Base-by-base conservation (phyloP, 1,140 invertebrate genomes). In the Tribolium castaneum region DNA sequence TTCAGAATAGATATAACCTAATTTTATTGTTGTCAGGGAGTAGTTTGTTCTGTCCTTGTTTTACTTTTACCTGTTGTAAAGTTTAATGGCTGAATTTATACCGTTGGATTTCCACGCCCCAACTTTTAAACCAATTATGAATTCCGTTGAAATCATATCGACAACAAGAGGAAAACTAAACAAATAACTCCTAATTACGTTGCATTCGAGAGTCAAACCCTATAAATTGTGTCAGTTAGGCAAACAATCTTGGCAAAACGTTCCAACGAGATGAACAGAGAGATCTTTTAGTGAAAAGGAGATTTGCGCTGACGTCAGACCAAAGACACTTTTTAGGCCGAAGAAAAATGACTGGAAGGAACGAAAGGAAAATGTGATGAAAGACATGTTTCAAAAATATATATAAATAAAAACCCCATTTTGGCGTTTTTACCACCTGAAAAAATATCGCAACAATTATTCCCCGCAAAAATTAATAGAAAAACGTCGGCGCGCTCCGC, bases 131-230 rank as follows among this genome's bases (percentile, higher is more conserved):
- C 59, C 30, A 66, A 35, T 66, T 66, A 66, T 35, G 30, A 66
- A 66, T 66, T 66, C 59, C n/a, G 25, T 35, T 66, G 59, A 66
- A 66, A 66, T 66, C 59, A 35, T 66, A 66, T 66, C 59, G 30
- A 66, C 59, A 35, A 66, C 59, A 66, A 66, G 59, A 35, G n/a
- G 59, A 66, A 66, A 66, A 66, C 59, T 66, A 66, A 66, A 35
- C 59, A 66, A 25, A 59, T 59, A 59, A 66, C 59, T 66, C 39
- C 30, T 66, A 66, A 66, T 66, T 66, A 35, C 59, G 13, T 66
- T 66, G 59, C 59, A 66, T 25, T 22, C 4, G 30, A 66, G 14
- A 66, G 39, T 35, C 59, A 66, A 66, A 66, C n/a, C 19, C 54
- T 22, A 59, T 59, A 59, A 59, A 25, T 66, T 66, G 59, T 25